Evolutionary conservation across 2,113 vertebrate species (phyloP).

Genomic region (Sander lucioperca): DNA sequence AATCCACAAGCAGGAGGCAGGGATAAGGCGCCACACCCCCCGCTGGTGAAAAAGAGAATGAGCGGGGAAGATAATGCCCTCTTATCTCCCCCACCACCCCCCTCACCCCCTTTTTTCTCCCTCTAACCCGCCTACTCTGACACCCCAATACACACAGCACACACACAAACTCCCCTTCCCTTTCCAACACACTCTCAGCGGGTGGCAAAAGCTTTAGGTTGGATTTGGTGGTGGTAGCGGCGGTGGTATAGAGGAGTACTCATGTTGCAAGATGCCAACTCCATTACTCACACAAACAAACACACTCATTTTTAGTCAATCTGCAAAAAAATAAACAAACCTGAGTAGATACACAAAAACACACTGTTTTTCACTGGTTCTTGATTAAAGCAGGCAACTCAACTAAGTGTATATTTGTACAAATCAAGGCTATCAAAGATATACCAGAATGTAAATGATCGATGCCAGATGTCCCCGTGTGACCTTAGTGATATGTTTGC

Average conservation of each 20-base stretch:
- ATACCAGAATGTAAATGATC: too few species aligned
- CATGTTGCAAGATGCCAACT: constrained; percentile 26
- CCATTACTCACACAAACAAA: constrained; percentile 47
- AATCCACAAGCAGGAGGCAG: constrained; percentile 68
- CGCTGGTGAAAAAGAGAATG: constrained; percentile 73
- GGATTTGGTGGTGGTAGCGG: constrained; percentile 46
- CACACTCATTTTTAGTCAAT: constrained; percentile 34
- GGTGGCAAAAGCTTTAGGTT: constrained; percentile 50
- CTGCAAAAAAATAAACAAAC: constrained; percentile 31
- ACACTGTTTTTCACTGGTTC: constrained; percentile 20
- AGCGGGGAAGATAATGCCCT: constrained; percentile 76
- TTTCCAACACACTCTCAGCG: constrained; percentile 29
- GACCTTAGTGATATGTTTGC: too few species aligned
- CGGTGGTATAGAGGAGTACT: constrained; percentile 2
- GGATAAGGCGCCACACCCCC: constrained; percentile 73
- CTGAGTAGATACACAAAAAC: neutral
- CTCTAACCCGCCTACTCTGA: constrained; percentile 29
- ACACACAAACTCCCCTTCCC: constrained; percentile 17
- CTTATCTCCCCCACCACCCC: constrained; percentile 62
- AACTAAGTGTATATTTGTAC: constrained; percentile 22
- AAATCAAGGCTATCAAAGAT: too few species aligned
- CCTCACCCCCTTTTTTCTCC: constrained; percentile 32
- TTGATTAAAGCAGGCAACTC: constrained; percentile 18
- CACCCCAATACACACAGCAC: constrained; percentile 15
- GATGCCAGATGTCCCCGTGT: too few species aligned